Percentiles rank a stretch among this genome's conserved stretches.
phyloP scores from a whole-genome alignment of 2,113 vertebrate genomes.

The Podarcis cretensis region DNA sequence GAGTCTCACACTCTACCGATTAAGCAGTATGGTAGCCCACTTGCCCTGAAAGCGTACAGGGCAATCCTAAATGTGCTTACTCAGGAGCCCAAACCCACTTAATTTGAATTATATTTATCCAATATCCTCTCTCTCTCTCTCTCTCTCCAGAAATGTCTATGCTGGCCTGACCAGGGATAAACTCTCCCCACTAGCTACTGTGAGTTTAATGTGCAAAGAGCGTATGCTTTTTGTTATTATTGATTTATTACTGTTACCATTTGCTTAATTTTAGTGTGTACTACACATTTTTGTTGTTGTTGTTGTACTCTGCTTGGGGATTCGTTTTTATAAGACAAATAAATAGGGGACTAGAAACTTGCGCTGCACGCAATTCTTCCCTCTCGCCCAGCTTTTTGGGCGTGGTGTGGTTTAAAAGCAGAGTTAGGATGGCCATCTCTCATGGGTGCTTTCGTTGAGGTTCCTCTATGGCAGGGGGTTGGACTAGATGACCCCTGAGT shows the following conservation, averaged over 20 bases:
- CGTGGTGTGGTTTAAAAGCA: background rate
- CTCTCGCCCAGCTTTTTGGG: background rate
- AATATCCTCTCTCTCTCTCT: background rate
- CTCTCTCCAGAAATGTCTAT: background rate
- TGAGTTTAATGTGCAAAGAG: too few species aligned
- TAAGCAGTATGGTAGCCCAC: background rate
- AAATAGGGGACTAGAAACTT: background rate
- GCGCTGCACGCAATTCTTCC: background rate
- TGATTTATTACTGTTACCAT: too few species aligned
- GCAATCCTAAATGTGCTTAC: background rate
- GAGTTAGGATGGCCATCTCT: too few species aligned
- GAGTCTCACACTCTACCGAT: too few species aligned
- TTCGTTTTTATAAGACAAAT: too few species aligned
- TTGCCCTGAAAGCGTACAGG: background rate
- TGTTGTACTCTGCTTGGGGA: too few species aligned
- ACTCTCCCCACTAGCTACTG: background rate
- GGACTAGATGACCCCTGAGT: too few species aligned
- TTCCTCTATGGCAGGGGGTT: too few species aligned
- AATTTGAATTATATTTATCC: background rate
- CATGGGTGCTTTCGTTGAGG: too few species aligned
- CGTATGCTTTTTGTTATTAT: too few species aligned
- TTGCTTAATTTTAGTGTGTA: too few species aligned
- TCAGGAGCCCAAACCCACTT: background rate
- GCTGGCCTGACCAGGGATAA: background rate
- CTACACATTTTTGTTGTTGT: too few species aligned